Evolutionary conservation across 2,888 invertebrate genomes (phyloP), one percentile per base, ranked within the genome.

Genomic region (Apomyelois bistriatella): DNA sequence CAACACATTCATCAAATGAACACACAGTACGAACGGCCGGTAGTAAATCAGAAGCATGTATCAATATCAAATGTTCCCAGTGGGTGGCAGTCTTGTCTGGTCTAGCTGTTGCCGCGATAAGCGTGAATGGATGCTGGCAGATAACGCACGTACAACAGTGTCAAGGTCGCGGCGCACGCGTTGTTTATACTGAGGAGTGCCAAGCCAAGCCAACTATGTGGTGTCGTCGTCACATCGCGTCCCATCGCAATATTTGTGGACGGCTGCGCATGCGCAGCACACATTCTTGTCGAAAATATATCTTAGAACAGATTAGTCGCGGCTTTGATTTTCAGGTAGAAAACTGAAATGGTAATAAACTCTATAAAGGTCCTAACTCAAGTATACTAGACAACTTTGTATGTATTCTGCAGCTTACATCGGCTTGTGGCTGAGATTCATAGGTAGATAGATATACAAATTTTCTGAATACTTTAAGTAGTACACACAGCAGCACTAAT

Each of bases 81-180:
- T 46, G 32, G 35, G 32, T 46, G 46, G 32, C 22, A 49, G 37
- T 48, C 36, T 36, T 35, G 28, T 35, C 8, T 28, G 40, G 40
- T 46, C 43, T 47, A 48, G 35, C 47, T 40, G 46, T 32, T 12
- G 13, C 16, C 12, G 42, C 48, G 60, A 72, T 67, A 66, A 66
- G 65, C 61, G 66, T 82, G 78, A 81, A 82, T 79, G 81, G 76
- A 79, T 75, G 76, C 80, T 80, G 81, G 80, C 82, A 79, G 74
- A 80, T 79, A 79, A 70, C 64, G 59, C 65, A 63, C 62, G 66
- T 68, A 66, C 72, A 74, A 76, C 76, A 82, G 76, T 79, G 84
- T 83, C 84, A 84, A 83, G 85, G 84, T 65, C 71, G 58, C 49
- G 52, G 50, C 55, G 60, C 59, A 58, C 67, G 72, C 66, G 70